phyloP scores from a whole-genome alignment of 2,888 invertebrate species.

The Lapara coniferarum region DNA sequence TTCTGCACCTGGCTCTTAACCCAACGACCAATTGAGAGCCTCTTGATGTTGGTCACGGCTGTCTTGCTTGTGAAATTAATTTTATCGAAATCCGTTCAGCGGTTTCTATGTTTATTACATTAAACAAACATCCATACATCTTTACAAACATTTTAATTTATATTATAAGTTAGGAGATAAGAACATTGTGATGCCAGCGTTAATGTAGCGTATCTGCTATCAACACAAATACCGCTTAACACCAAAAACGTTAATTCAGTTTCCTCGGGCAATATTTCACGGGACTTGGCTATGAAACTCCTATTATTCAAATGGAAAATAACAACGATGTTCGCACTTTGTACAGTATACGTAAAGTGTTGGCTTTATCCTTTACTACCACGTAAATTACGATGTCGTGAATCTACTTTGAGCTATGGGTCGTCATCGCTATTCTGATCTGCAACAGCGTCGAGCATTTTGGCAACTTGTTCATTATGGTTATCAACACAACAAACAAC shows the following conservation, averaged over 20 bases:
- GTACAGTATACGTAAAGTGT: constrained; percentile 1
- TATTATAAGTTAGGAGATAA: not conserved
- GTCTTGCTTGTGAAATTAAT: too few relatives aligned
- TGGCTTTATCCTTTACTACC: constrained; percentile 20
- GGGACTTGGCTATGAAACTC: constrained; percentile 18
- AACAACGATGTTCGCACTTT: constrained; percentile 21
- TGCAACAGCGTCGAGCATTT: not conserved
- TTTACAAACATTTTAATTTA: not conserved
- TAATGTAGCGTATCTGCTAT: not conserved
- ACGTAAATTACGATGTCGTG: constrained; percentile 18
- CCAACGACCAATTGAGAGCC: too few relatives aligned
- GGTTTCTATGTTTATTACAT: too few relatives aligned
- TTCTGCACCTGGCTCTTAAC: too few relatives aligned
- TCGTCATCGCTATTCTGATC: constrained; percentile 18
- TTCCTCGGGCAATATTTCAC: not conserved
- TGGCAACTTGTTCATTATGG: constrained; percentile 5
- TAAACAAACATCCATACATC: too few relatives aligned
- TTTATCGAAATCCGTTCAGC: too few relatives aligned
- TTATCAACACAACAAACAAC: not conserved
- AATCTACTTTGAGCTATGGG: constrained; percentile 17
- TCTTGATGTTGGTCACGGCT: too few relatives aligned
- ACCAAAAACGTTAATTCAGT: not conserved
- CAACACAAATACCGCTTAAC: not conserved
- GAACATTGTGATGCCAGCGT: not conserved
- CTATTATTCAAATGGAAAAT: constrained; percentile 7